Conservation (phyloP, 2,888 invertebrate species). For the Acleris holmiana region DNA sequence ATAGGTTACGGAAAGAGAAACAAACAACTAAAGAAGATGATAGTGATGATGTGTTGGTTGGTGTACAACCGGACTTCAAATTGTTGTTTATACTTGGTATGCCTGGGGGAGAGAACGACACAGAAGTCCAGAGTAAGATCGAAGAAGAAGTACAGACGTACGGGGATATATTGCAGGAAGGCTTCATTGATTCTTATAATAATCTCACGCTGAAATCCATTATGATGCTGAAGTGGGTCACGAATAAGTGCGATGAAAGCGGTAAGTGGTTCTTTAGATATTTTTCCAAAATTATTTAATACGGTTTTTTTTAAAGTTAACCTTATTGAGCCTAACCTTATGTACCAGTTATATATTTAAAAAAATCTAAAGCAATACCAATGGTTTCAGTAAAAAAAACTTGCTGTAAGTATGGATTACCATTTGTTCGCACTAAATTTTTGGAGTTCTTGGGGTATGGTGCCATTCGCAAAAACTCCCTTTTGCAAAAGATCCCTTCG, state of each 20-base stretch:
- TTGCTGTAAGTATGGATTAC: too few relatives aligned
- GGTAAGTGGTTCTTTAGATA: conserved; percentile 56
- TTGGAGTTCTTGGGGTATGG: too few relatives aligned
- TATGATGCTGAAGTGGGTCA: conserved; percentile 93
- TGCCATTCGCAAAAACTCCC: too few relatives aligned
- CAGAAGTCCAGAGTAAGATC: conserved; percentile 86
- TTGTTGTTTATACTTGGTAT: conserved; percentile 85
- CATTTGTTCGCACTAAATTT: too few relatives aligned
- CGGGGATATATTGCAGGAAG: conserved; percentile 92
- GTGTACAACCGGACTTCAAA: conserved; percentile 60
- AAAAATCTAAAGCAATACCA: too few relatives aligned
- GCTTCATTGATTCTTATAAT: conserved; percentile 92
- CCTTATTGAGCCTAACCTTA: too few relatives aligned
- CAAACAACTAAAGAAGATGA: neutral
- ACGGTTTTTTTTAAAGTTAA: too few relatives aligned
- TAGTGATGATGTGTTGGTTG: conserved; percentile 39
- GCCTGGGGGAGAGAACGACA: conserved; percentile 81
- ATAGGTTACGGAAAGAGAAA: neutral
- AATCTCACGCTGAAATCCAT: conserved; percentile 94
- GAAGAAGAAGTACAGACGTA: conserved; percentile 87
- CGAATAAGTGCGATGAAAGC: conserved; percentile 85
- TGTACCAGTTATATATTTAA: too few relatives aligned
- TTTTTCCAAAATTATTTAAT: too few relatives aligned
- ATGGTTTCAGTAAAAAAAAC: too few relatives aligned
- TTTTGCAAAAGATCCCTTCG: too few relatives aligned